Evolutionary conservation across 2,888 invertebrate species (phyloP).

Genomic region (Unio pictorum): DNA sequence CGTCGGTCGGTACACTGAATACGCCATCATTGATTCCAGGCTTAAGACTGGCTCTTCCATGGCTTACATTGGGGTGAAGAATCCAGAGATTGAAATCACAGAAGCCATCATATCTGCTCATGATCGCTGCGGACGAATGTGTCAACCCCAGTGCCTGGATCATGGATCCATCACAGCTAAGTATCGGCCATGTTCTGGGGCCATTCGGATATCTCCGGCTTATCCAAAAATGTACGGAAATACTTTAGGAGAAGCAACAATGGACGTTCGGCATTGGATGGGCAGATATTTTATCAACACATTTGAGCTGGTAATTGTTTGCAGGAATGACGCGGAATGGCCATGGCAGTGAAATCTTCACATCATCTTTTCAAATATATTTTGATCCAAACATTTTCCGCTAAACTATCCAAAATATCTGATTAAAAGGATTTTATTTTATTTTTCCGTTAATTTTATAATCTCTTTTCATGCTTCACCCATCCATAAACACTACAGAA

Average conservation of each 20-base stretch:
- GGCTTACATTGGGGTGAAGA: constrained; percentile 46
- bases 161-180: constrained; percentile 10
- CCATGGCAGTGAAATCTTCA: no score
- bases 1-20: constrained; percentile 50
- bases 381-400: no score
- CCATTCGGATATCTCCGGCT: constrained; percentile 34
- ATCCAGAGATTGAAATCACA: constrained; percentile 13
- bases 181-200: constrained; percentile 47
- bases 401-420: no score
- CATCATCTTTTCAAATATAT: no score
- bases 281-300: no score
- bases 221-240: constrained; percentile 37
- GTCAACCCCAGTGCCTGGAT: constrained; percentile 45
- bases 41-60: constrained; percentile 40
- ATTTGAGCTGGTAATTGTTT: no score
- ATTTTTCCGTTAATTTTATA: no score
- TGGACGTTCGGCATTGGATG: constrained; percentile 10
- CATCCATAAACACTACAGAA: no score
- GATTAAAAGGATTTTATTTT: no score
- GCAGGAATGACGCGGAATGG: no score
- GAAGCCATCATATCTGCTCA: constrained; percentile 42
- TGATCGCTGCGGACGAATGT: constrained; percentile 53
- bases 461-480: no score
- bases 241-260: constrained; percentile 22
- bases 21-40: constrained; percentile 46